Evolutionary conservation across 53 echinoderm and acorn worm genomes (phyloP), one percentile per base, ranked within the genome.

Genomic region (Antedon mediterranea): DNA sequence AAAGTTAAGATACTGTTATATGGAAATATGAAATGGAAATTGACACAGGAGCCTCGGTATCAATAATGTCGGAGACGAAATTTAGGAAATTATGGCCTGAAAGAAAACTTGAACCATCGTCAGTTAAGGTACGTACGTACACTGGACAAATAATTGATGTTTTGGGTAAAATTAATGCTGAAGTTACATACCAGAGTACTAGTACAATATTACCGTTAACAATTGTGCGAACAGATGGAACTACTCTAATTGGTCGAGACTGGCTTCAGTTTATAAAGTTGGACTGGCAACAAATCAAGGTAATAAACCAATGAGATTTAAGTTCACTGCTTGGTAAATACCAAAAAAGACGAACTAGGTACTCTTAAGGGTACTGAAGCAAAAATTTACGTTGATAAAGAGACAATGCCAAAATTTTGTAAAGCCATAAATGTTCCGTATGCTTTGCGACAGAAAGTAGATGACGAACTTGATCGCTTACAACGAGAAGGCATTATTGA

Each of bases 1-100:
- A n/a, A n/a, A n/a, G n/a, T n/a, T n/a, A n/a, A n/a, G n/a, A n/a
- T n/a, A n/a, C n/a, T n/a, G n/a, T n/a, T n/a, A n/a, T n/a, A n/a
- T n/a, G n/a, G n/a, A n/a, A n/a, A n/a, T n/a, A n/a, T n/a, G n/a
- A n/a, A n/a, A n/a, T n/a, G n/a, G n/a, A n/a, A 77, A 30, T 85
- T 29, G 85, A 85, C 37, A 85, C 81, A 3, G 81, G 86, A 5
- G 74, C 82, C 7, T 11, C 82, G 0, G 26, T 78, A 7, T 78
- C 74, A 3, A 72, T 82, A 3, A 43, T 82, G 37, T 28, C 72
- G 0, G 43, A 26, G 4, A 0, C 0, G 3, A 29, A 18, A 43
- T 81, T 34, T 23, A 43, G 32, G 0, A 3, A 8, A 71, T 71
- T 34, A 34, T 79, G 37, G 33, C 76, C 81, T 71, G 33, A 29